Base-by-base conservation (phyloP, 2,113 vertebrate genomes). In the Morone chrysops region DNA sequence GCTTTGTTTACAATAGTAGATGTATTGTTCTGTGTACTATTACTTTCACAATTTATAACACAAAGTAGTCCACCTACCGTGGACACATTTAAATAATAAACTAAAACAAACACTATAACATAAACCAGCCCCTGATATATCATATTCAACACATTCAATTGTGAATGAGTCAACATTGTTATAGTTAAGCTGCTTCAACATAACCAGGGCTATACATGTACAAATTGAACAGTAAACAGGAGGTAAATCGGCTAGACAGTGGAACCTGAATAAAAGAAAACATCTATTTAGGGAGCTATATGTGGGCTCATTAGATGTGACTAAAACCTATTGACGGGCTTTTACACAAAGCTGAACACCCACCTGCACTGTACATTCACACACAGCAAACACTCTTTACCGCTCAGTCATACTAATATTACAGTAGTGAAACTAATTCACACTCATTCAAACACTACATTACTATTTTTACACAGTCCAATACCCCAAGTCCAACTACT, bases 291-390 rank as follows among this genome's bases (percentile, higher is more conserved):
- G 6, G 73, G 68, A 77, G 79, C 61, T 10, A 25, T 59, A 6
- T 48, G 78, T 71, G 36, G 82, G 75, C 20, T 75, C n/a, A 31
- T 1, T 3, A 81, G 31, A 12, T 2, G 2, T 41, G 38, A 73
- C 16, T 76, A 53, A 84, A 66, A 78, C 11, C 8, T 7, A 22
- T n/a, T 12, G 51, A 54, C 18, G 54, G 4, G 25, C 25, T 25
- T 25, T 25, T 25, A 25, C 25, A 65, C 36, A 3, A 13, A 31
- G 31, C 10, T 54, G 47, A 4, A 38, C 81, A 2, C 60, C 78
- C 67, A 66, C 80, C 10, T 66, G 38, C 25, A 62, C 70, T 17
- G 61, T 80, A 78, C 40, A 75, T 65, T 81, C 48, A 86, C 6
- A 66, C 6, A 66, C 18, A 31, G 38, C 0, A 16, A 22, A 17